These are phyloP conservation scores for Chamaea fasciata DNA, from an alignment of 2,113 vertebrate genomes.

Conservation along the genomic window DNA sequence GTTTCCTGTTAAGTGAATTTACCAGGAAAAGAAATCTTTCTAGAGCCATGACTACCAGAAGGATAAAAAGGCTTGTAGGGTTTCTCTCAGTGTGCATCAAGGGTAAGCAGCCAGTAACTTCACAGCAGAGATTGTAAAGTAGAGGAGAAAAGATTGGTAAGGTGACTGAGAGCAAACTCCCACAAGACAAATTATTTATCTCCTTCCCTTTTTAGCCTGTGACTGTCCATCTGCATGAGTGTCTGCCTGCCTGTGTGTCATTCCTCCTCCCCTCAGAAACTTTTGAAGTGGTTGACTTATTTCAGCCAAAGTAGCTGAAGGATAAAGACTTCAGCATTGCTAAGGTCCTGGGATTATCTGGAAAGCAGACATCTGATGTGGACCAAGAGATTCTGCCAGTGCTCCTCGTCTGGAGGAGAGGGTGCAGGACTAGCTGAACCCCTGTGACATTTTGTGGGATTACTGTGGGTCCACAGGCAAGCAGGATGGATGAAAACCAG, in stretches of 20 bases:
- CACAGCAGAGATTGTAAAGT: background rate
- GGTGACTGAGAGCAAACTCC: background rate
- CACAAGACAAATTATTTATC: background rate
- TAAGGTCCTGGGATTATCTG: background rate
- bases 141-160: background rate
- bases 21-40: background rate
- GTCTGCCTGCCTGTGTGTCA: background rate
- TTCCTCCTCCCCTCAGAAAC: background rate
- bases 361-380: background rate
- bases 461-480: background rate
- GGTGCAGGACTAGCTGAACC: background rate
- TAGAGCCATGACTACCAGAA: background rate
- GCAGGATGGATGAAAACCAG: background rate
- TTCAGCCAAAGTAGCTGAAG: background rate
- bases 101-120: background rate
- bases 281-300: conserved; percentile 34
- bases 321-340: background rate
- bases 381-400: background rate
- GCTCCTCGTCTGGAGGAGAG: background rate
- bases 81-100: background rate
- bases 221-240: background rate
- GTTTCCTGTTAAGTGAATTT: background rate
- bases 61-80: background rate
- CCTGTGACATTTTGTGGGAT: background rate
- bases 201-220: background rate